Evolutionary conservation across 2,797 vertebrate genomes (phyloP), one percentile per base, ranked within the genome.

Genomic region (Sebastes umbrosus): DNA sequence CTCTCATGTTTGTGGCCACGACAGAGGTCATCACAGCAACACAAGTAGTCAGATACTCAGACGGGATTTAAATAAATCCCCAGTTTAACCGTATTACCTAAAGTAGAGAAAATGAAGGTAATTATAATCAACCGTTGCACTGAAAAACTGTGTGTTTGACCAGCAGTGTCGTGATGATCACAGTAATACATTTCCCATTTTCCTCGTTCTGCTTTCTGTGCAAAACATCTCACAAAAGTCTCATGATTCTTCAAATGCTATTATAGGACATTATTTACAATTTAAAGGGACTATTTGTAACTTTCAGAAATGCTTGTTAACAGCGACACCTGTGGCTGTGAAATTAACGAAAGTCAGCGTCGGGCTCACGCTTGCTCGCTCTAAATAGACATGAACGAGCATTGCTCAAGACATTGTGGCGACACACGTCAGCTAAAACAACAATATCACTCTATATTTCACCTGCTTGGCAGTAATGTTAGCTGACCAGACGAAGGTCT

Each of bases 61-160:
- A 75, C 75, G 25, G 62, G 62, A 52, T 79, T 79, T 70, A 74
- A 73, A 54, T 34, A 68, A 79, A 76, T 70, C 76, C 60, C 39
- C 39, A 27, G 6, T 74, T 74, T 67, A 83, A 74, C 32, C 10
- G 29, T 58, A 55, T 86, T 77, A 72, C 54, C 74, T 57, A 43
- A 72, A 79, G 59, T 8, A 67, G 34, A 68, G 18, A 79, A 73
- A 80, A 84, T 64, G 14, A 79, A 76, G 43, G 62, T 34, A 79
- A 81, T 83, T 22, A 6, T 18, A 6, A 71, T 84, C 62, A 50
- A n/a, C 69, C 14, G 39, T 60, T 68, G 36, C 57, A 5, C 18
- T 31, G n/a, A 24, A 25, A 11, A 54, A 39, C 9, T 4, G 50
- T 14, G 39, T 8, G 57, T 50, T 50, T 50, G 46, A 20, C 3